These are phyloP conservation scores for Poecilia picta DNA, from an alignment of 2,797 vertebrate genomes.

Conservation along the genomic window DNA sequence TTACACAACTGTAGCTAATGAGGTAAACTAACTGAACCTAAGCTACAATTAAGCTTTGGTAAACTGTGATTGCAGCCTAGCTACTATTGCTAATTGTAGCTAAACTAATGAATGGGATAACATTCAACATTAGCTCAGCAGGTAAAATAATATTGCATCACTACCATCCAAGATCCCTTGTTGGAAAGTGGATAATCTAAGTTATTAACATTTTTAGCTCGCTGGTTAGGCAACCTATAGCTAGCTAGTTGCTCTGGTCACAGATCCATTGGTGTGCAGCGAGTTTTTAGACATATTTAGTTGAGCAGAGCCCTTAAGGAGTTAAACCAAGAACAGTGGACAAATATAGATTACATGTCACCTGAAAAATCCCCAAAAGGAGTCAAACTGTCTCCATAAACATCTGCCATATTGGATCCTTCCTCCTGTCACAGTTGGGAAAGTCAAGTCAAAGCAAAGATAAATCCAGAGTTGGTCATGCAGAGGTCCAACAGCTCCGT, in stretches of 20 bases:
- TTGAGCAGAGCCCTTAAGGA: slow-evolving; percentile 4
- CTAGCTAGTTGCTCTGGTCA: not conserved
- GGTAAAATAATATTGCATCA: not conserved
- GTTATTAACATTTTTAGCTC: not conserved
- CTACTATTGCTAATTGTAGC: not conserved
- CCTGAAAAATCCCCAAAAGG: slow-evolving; percentile 15
- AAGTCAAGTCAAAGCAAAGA: not conserved
- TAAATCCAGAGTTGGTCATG: slow-evolving; percentile 13
- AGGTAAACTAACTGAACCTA: too few species aligned
- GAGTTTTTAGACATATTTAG: not conserved
- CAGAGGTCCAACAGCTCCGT: not conserved
- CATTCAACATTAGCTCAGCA: not conserved
- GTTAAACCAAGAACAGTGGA: slow-evolving; percentile 3
- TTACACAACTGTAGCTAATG: too few species aligned
- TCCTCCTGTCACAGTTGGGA: not conserved
- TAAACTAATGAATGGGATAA: not conserved
- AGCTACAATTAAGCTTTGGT: too few species aligned
- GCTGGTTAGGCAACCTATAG: too few species aligned
- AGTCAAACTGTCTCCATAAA: slow-evolving; percentile 46
- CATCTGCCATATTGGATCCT: slow-evolving; percentile 26
- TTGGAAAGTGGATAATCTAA: not conserved
- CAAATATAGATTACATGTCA: not conserved
- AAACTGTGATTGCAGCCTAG: too few species aligned
- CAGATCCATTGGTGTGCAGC: not conserved
- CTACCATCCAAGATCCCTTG: not conserved